Base-by-base conservation (phyloP, 37 sponge, comb jelly and placozoan species). In the Beroe forskalii region DNA sequence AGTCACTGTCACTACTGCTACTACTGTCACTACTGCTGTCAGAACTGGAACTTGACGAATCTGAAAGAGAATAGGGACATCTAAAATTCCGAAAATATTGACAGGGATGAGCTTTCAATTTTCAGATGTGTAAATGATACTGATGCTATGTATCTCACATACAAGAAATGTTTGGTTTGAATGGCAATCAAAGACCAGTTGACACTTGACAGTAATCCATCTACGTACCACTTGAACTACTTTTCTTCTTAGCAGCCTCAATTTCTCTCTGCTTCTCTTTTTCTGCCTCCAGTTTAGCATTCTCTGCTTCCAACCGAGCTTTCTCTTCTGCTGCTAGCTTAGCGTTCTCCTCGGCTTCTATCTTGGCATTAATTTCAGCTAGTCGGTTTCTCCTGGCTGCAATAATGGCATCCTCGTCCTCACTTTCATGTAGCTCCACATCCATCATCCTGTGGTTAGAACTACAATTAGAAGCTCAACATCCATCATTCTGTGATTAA, bases 371-470 rank as follows among this genome's bases (percentile, higher is more conserved):
- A 0, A 44, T 23, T 20, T 80, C 30, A 0, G 86, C 86, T n/a
- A 42, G 86, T 23, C 86, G 44, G 27, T 32, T 23, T 80, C 86
- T 80, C 40, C 86, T 32, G 0, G 86, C 86, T 12, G 48, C 86
- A 27, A 80, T 80, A 23, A 80, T 67, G 25, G 69, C 76, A 20
- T 91, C 72, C 32, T 63, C 95, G 35, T 95, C 94, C 28, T 94
- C 94, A 76, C 80, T 67, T 17, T 89, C 91, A 35, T 92, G 90
- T 37, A 89, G 90, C 62, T 94, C 93, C 33, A 92, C 27, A 40
- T 96, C 93, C 63, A 92, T 20, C 27, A 90, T 91, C 55, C 94
- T 94, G 66, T 32, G n/a, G n/a, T n/a, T n/a, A n/a, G n/a, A n/a
- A n/a, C n/a, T n/a, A n/a, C n/a, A n/a, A n/a, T n/a, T n/a, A n/a